Base-by-base conservation (phyloP, 2,888 invertebrate genomes). In the Antheraea assamensis region DNA sequence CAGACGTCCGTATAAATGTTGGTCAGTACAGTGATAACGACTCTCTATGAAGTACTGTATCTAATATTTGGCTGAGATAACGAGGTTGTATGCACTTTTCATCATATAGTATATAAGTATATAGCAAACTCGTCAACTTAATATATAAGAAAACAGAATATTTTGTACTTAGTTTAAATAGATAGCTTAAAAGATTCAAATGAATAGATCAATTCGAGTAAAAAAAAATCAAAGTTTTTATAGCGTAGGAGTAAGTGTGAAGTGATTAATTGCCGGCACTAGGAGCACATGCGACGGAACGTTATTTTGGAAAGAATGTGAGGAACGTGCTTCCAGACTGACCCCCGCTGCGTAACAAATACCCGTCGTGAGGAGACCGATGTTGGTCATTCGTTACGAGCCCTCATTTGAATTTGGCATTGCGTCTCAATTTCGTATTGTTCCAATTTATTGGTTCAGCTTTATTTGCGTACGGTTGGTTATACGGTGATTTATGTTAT, bases 301-400 rank as follows among this genome's bases (percentile, higher is more conserved):
- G 91, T 90, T 92, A 91, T 92, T 92, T 92, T 80, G 89, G 88
- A 91, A 93, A 90, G 92, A 93, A 93, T 92, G 92, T 85, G 79
- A 80, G 84, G 92, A 92, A 92, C 92, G 92, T 92, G 92, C 92
- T 91, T 90, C 91, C 87, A 88, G 80, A 84, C 82, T 90, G 92
- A 91, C 91, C 92, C 92, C 92, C 90, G 85, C 84, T 83, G 87
- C 84, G 88, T 89, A 87, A 91, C 91, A 90, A 91, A 92, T 90
- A 87, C 86, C 87, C 87, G 83, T 81, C 81, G 83, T 83, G 83
- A 83, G 83, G 81, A 83, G 84, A 87, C 88, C 87, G 88, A 91
- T 89, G 88, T 87, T 86, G 82, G 83, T 88, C 88, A 91, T 93
- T 89, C 88, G 89, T 92, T 91, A 89, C 85, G 81, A 86, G 78